Evolutionary conservation across 2,113 vertebrate genomes (phyloP), one percentile per base, ranked within the genome.

Genomic region (Rafetus swinhoei): DNA sequence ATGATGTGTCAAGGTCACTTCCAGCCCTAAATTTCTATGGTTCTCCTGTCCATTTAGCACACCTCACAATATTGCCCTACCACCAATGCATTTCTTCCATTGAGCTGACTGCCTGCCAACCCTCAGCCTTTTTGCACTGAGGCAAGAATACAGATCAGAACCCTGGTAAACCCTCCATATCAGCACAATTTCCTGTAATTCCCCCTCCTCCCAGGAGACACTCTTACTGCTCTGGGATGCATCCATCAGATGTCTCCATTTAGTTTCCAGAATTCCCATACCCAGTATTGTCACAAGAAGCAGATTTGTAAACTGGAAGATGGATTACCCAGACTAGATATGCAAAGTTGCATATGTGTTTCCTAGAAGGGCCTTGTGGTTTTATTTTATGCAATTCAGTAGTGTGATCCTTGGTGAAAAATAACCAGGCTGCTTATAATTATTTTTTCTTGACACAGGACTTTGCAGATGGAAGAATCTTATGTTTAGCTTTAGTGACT

Each of bases 391-490:
- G 21, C 27, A 88, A 32, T 85, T 88, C 52, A 72, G 7, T 81
- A 56, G 21, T 69, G 29, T 88, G 92, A 22, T 25, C 2, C 0
- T 91, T 89, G 82, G 56, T 85, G 86, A 86, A 87, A 92, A 35
- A 24, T 81, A 85, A 96, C 16, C 29, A 79, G 7, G 2, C 69
- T 84, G 27, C 1, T 90, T 74, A 82, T 62, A 9, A 84, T 50
- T 13, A 25, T 65, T 60, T 32, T 45, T 87, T 84, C 79, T 95
- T 35, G 39, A 80, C 59, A 83, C 93, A 99, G 99, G 98, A 98
- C 91, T 96, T 99, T 39, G 97, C 98, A 93, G 98, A 98, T 82
- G 99, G 99, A 84, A 98, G 99, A 84, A 98, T 99, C 87, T 93
- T 99, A 93, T 99, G 99, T 93, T 98, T 99, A 39, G 96, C 97